Conservation (phyloP, 1,140 invertebrate genomes). For the Lasaia peninsularis region DNA sequence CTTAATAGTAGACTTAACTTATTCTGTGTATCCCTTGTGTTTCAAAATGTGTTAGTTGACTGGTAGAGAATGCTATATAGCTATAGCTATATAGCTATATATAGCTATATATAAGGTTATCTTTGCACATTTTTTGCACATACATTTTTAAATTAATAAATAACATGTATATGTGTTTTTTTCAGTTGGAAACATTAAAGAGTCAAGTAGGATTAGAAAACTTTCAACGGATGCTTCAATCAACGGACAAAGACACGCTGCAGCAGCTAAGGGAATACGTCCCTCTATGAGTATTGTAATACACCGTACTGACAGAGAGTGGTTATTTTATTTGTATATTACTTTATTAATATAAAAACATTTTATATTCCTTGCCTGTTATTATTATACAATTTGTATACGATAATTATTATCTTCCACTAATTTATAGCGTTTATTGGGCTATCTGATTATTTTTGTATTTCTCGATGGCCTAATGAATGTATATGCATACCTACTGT, state of each 20-base stretch:
- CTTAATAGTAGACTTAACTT: too few species aligned
- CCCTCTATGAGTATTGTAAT: constrained; percentile 64
- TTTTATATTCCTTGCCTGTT: constrained; percentile 9
- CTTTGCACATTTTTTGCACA: neutral
- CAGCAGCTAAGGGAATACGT: constrained; percentile 82
- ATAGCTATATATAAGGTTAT: too few species aligned
- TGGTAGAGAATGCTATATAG: too few species aligned
- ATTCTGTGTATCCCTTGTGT: too few species aligned
- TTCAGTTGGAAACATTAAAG: constrained; percentile 81
- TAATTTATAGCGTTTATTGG: neutral
- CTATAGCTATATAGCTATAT: too few species aligned
- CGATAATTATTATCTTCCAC: neutral
- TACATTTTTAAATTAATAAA: too few species aligned
- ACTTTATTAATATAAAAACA: constrained; percentile 5
- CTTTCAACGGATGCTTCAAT: constrained; percentile 84
- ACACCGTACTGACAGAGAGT: constrained; percentile 1
- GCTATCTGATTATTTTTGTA: too few species aligned
- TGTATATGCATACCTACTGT: too few species aligned
- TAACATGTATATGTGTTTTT: constrained; percentile 33
- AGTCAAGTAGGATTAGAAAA: constrained; percentile 81
- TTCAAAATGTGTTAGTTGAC: too few species aligned
- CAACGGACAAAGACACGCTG: constrained; percentile 82
- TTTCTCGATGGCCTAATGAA: too few species aligned
- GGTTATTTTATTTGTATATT: constrained; percentile 1
- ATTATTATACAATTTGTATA: constrained; percentile 8